phyloP scores from a whole-genome alignment of 2,888 invertebrate genomes.

The Lacanobia oleracea region DNA sequence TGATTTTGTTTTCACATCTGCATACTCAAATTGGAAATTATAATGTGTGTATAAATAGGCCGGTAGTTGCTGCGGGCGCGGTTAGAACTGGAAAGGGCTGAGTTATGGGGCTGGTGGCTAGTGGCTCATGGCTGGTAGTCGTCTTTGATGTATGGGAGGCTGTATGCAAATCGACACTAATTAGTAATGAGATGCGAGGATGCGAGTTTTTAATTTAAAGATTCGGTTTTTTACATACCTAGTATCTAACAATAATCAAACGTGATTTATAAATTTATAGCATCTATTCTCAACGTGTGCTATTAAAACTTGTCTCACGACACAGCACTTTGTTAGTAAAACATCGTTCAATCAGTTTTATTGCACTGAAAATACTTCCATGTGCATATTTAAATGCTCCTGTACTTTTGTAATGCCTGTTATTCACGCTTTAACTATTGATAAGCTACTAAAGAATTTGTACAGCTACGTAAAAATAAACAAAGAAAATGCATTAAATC shows the following conservation, averaged over 20 bases:
- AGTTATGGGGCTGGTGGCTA: constrained; percentile 35
- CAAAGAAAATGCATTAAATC: constrained; percentile 23
- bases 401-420: background rate
- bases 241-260: background rate
- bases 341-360: background rate
- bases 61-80: constrained; percentile 44
- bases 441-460: background rate
- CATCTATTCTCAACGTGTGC: background rate
- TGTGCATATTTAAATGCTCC: background rate
- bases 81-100: constrained; percentile 47
- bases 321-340: background rate
- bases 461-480: constrained; percentile 12
- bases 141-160: constrained; percentile 20
- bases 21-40: constrained; percentile 68
- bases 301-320: too few relatives aligned
- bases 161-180: constrained; percentile 40
- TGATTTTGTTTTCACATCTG: constrained; percentile 63
- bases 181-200: constrained; percentile 32
- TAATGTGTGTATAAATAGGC: constrained; percentile 58
- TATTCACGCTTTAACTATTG: background rate
- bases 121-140: background rate
- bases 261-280: background rate
- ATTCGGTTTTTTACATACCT: background rate
- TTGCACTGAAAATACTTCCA: background rate
- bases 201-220: background rate